A percentile compares a stretch with the other conserved stretches of the same genome.
phyloP scores from a whole-genome alignment of 2,113 vertebrate species.

The Elaphurus davidianus region DNA sequence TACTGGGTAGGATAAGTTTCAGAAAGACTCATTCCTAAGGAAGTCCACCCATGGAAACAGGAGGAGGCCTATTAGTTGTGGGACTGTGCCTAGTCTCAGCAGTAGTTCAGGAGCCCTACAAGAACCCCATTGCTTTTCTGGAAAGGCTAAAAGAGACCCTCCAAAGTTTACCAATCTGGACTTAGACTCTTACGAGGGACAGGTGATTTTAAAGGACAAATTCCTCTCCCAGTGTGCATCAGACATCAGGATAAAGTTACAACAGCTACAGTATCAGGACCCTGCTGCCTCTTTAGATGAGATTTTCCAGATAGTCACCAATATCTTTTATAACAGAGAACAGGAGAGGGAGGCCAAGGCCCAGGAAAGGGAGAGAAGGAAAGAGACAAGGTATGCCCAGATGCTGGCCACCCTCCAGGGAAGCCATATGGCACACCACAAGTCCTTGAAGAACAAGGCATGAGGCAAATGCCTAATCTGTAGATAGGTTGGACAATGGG shows the following conservation, averaged over 20 bases:
- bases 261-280: not conserved
- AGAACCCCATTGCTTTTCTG: not conserved
- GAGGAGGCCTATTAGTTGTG: not conserved
- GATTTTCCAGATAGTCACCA: not conserved
- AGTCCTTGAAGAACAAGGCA: not conserved
- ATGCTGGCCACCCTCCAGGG: not conserved
- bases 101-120: not conserved
- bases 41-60: not conserved
- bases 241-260: not conserved
- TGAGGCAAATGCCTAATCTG: not conserved
- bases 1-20: not conserved
- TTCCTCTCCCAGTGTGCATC: not conserved
- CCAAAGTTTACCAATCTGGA: not conserved
- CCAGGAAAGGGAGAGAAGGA: not conserved
- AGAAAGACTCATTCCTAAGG: not conserved
- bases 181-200: not conserved
- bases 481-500: not conserved
- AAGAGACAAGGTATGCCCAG: not conserved
- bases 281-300: not conserved
- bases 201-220: not conserved
- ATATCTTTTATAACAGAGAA: not conserved
- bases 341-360: not conserved
- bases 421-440: not conserved
- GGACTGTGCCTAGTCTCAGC: not conserved
- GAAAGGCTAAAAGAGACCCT: not conserved